phyloP scores from a whole-genome alignment of 2,113 vertebrate genomes.

The Gallinago media region DNA sequence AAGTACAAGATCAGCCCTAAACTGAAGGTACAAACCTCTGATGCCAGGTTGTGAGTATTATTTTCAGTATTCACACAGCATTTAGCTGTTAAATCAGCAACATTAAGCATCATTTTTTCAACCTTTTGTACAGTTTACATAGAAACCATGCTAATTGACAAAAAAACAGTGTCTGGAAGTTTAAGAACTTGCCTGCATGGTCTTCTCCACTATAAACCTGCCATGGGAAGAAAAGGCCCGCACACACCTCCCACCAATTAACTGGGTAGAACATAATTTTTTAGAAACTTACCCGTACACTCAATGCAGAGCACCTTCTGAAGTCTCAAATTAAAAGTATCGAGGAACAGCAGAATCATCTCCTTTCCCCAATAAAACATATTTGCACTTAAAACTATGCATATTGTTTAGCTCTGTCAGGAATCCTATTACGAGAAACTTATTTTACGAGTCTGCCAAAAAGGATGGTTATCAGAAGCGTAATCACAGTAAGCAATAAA shows the following conservation, averaged over 20 bases:
- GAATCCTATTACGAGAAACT: slow-evolving; percentile 42
- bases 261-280: neutral
- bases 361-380: neutral
- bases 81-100: neutral
- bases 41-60: neutral
- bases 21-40: neutral
- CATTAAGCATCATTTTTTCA: neutral
- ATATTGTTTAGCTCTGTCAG: neutral
- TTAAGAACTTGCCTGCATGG: neutral
- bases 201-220: neutral
- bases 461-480: slow-evolving; percentile 38
- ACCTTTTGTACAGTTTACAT: neutral
- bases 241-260: neutral
- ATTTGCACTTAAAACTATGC: slow-evolving; percentile 20
- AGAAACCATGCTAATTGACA: neutral
- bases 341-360: neutral
- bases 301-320: neutral
- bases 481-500: slow-evolving; percentile 56
- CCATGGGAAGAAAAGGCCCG: neutral
- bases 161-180: neutral
- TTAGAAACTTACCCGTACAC: neutral
- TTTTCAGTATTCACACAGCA: neutral
- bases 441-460: slow-evolving; percentile 43
- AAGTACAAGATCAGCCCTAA: neutral
- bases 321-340: neutral